Conservation (phyloP, 2,113 vertebrate genomes). For the Lates calcarifer region DNA sequence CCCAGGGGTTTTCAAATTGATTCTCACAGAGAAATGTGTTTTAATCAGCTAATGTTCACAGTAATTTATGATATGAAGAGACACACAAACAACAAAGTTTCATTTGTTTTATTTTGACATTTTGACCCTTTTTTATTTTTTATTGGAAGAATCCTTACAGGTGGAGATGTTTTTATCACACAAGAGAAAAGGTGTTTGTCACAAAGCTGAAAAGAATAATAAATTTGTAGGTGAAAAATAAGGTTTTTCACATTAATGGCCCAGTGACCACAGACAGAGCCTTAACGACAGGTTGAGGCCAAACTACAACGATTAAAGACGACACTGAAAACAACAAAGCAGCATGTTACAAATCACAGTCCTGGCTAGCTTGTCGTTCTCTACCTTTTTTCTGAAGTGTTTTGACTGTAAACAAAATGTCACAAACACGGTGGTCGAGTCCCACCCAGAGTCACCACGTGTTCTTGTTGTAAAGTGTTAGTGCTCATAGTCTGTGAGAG, state of each 20-base stretch:
- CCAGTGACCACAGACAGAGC: background rate
- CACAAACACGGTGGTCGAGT: background rate
- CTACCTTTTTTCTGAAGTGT: background rate
- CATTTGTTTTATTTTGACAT: background rate
- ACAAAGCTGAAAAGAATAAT: constrained; percentile 41
- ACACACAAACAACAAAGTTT: background rate
- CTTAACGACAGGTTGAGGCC: background rate
- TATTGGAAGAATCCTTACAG: background rate
- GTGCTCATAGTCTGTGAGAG: constrained; percentile 27
- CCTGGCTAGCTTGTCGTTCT: background rate
- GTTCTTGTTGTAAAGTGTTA: background rate
- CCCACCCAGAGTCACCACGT: background rate
- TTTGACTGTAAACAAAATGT: no score
- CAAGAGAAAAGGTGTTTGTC: constrained; percentile 34
- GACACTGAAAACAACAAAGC: constrained; percentile 30
- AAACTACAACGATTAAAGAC: constrained; percentile 1
- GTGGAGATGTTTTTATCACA: constrained; percentile 50
- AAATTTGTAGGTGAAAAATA: constrained; percentile 33
- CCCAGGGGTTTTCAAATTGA: no score
- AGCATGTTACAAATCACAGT: constrained; percentile 30
- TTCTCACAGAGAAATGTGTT: background rate
- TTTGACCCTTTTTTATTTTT: background rate
- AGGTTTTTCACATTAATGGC: background rate
- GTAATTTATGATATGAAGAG: background rate
- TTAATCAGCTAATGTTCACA: background rate